Base-by-base conservation (phyloP, 2,888 invertebrate species). In the Hyposoter dolosus region DNA sequence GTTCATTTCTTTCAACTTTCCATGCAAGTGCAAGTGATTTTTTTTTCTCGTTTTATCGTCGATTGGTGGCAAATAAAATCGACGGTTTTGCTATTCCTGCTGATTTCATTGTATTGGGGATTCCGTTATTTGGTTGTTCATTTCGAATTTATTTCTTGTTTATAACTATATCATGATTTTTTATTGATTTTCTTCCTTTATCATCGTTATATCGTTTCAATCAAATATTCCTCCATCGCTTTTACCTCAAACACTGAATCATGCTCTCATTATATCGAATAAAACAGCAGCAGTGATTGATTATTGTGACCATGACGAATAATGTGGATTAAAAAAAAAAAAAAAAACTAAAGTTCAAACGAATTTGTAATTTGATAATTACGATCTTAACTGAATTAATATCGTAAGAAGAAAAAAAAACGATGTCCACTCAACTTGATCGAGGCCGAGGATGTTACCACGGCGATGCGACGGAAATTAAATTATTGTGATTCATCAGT, bases 401-500 rank as follows among this genome's bases (percentile, higher is more conserved):
- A 53, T 53, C 53, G 19, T 53, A 53, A 60, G 12, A 35, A 35
- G n/a, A n/a, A 35, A 40, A 23, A 28, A 60, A 60, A 60, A 15
- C 19, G 12, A 28, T 60, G 10, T 10, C 15, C 15, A 15, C 15
- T 12, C 15, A 28, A 28, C 15, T 28, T 15, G 28, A 15, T 15
- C 12, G 3, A 23, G 3, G 12, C 12, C 60, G 23, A 4, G 4
- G 12, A 60, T 60, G 60, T 12, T 12, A 60, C 3, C 28, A n/a
- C n/a, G 40, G 40, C n/a, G 65, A 66, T 66, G 40, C 10, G 35
- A 66, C 40, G 65, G 35, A n/a, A 10, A 65, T 65, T 35, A 35
- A 65, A 35, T 40, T n/a, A 66, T 66, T 17, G 65, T 35, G 40
- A 66, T 19, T 68, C 5, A 68, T 68, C 43, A 43, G 68, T 12